phyloP scores from a whole-genome alignment of 1,140 invertebrate genomes.

The Trialeurodes vaporariorum region DNA sequence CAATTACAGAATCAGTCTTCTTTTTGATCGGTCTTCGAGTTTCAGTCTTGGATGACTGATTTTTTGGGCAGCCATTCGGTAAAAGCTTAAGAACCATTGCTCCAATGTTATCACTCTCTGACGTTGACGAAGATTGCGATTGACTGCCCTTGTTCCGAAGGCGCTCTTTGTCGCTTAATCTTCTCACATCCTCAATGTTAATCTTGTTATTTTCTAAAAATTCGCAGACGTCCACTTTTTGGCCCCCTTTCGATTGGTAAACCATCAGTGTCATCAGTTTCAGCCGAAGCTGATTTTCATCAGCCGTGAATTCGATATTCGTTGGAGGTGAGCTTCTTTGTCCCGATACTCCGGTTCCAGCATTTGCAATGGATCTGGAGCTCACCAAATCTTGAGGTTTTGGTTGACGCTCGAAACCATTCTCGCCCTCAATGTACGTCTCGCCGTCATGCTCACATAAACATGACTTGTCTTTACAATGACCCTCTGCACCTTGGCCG shows the following conservation, averaged over 20 bases:
- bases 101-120: too few relatives aligned
- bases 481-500: neutral
- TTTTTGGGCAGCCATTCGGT: too few relatives aligned
- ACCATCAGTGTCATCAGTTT: neutral
- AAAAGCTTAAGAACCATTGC: too few relatives aligned
- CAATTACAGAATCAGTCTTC: too few relatives aligned
- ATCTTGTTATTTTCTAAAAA: neutral
- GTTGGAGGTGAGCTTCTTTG: neutral
- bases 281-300: neutral
- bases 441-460: neutral
- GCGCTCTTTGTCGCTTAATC: neutral
- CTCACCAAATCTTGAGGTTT: too few relatives aligned
- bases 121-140: too few relatives aligned
- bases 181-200: neutral
- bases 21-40: too few relatives aligned
- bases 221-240: neutral
- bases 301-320: neutral
- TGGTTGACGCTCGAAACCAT: neutral
- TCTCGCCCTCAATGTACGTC: neutral
- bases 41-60: too few relatives aligned
- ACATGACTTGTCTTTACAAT: neutral
- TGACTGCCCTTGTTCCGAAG: neutral
- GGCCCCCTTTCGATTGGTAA: neutral
- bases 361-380: neutral
- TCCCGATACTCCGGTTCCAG: neutral